phyloP scores from a whole-genome alignment of 2,113 vertebrate genomes.

The Castor canadensis region DNA sequence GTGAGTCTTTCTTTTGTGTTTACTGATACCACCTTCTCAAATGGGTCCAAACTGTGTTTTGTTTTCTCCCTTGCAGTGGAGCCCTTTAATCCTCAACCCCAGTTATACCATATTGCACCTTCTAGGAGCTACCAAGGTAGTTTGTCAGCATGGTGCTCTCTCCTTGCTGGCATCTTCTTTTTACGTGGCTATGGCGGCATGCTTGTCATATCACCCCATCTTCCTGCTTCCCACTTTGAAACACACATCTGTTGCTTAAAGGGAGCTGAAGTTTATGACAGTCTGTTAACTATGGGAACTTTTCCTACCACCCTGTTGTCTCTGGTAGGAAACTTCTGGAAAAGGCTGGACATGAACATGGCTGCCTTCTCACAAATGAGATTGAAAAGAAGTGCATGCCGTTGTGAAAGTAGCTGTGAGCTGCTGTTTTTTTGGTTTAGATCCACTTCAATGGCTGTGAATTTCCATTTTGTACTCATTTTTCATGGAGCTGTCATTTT shows the following conservation, averaged over 20 bases:
- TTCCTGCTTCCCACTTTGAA: constrained; percentile 70
- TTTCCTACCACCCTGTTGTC: constrained; percentile 57
- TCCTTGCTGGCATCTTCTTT: constrained; percentile 82
- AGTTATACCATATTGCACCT: constrained; percentile 99
- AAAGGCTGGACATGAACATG: constrained; percentile 51
- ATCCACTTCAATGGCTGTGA: constrained; percentile 68
- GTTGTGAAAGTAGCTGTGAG: constrained; percentile 52
- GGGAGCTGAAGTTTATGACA: constrained; percentile 60
- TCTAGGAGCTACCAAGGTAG: constrained; percentile 99
- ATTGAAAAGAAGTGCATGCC: constrained; percentile 80
- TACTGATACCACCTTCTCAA: constrained; percentile 43
- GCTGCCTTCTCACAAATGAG: constrained; percentile 69
- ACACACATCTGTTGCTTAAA: constrained; percentile 70
- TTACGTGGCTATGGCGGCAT: constrained; percentile 74
- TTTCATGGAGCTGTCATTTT: constrained; percentile 28
- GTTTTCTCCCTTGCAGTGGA: constrained; percentile 95
- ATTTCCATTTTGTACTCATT: constrained; percentile 41
- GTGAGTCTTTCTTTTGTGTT: not conserved
- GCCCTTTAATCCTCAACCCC: constrained; percentile 99
- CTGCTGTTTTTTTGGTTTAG: constrained; percentile 59
- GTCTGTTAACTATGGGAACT: constrained; percentile 39
- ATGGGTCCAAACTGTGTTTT: constrained; percentile 74
- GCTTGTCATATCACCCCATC: constrained; percentile 73
- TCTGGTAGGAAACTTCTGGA: constrained; percentile 54
- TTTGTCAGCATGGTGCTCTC: constrained; percentile 86